Evolutionary conservation across 2,797 vertebrate species (phyloP), one percentile per base, ranked within the genome.

Genomic region (Loris lydekkerianus): DNA sequence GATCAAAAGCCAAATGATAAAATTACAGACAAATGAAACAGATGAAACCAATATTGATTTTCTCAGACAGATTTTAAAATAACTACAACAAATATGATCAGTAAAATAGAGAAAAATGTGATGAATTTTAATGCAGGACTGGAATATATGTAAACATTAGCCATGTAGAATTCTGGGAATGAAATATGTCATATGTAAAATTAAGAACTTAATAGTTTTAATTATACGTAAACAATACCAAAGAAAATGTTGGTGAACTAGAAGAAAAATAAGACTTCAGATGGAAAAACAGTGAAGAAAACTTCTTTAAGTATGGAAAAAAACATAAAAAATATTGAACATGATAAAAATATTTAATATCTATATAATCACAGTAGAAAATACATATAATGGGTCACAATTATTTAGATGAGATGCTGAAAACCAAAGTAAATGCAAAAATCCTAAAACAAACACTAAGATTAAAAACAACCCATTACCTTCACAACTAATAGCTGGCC

Each of bases 211-310:
- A 63, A 85, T 67, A 82, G 25, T 17, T 61, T 96, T 88, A 91
- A 43, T 23, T 49, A 40, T 6, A 80, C 14, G 46, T 89, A 88
- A 85, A 70, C 46, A 56, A 25, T 85, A 6, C 7, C 17, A 63
- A 49, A 60, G 10, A 69, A 75, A 85, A 72, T 3, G 49, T 34
- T 83, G 40, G 34, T 89, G 46, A 94, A 86, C 10, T 46, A 34
- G 2, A 94, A 78, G 3, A 81, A 43, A 84, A 94, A 93, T 70
- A 27, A 34, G 23, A 92, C 84, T 75, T 94, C 60, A 87, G 60
- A 49, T 21, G 27, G 27, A 78, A 83, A 8, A 81, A 76, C 43
- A 75, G 17, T 94, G 4, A 90, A 90, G 49, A 89, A 82, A 89
- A 82, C 31, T 34, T 70, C 75, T 53, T 56, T 93, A 88, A 95